These are phyloP conservation scores for Chinchilla lanigera DNA, from an alignment of 2,113 vertebrate species.

Conservation along the genomic window DNA sequence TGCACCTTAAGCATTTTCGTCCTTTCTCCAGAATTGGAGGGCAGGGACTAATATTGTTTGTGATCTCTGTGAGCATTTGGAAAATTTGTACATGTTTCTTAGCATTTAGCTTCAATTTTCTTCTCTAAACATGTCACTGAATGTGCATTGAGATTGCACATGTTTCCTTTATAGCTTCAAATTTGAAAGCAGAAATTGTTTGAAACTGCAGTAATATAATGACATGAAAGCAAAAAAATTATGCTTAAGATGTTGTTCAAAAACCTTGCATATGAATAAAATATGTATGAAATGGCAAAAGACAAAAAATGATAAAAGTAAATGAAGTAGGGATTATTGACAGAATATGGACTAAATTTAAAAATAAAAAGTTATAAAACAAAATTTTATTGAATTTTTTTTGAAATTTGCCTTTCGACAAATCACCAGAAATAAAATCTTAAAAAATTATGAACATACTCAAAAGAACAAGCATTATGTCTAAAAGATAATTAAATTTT, in stretches of 20 bases:
- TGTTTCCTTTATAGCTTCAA: neutral
- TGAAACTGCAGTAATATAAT: slow-evolving; percentile 28
- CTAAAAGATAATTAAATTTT: neutral
- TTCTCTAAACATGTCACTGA: neutral
- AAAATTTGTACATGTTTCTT: neutral
- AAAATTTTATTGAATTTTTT: neutral
- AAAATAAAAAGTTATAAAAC: neutral
- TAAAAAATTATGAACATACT: neutral
- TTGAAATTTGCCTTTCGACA: neutral
- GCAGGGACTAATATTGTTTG: neutral
- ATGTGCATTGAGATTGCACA: neutral
- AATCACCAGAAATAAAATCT: neutral
- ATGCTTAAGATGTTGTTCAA: neutral
- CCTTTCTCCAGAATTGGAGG: neutral
- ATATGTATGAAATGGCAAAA: neutral
- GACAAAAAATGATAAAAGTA: neutral
- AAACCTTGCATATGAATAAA: neutral
- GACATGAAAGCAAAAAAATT: neutral
- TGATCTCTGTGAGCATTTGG: neutral
- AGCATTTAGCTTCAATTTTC: slow-evolving; percentile 32
- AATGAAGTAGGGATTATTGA: neutral
- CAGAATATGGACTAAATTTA: neutral
- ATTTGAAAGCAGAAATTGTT: slow-evolving; percentile 43
- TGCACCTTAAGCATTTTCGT: neutral
- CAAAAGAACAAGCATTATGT: neutral